These are phyloP conservation scores for Linhomoeus sp. DNA, from an alignment of 2,888 invertebrate species.

Conservation along the genomic window DNA sequence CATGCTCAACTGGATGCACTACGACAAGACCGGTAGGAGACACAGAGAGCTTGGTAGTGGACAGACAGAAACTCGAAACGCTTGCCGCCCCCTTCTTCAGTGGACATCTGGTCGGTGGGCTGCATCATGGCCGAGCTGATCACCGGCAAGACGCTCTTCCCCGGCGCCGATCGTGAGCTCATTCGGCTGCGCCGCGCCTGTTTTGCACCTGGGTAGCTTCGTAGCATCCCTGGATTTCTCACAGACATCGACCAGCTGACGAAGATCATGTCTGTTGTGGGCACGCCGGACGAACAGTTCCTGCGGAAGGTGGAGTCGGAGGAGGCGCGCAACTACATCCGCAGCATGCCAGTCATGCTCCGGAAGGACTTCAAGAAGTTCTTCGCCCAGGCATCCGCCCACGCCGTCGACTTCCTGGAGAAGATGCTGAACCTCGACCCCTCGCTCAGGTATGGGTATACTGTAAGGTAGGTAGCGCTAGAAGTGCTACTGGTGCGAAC, in stretches of 20 bases:
- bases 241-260: conserved; percentile 93
- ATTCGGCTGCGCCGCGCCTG: too few species aligned
- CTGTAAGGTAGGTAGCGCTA: not conserved
- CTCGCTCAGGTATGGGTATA: conserved; percentile 40
- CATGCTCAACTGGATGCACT: conserved; percentile 99
- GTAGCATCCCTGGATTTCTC: not conserved
- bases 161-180: conserved; percentile 75
- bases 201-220: too few species aligned
- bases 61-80: too few species aligned
- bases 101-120: conserved; percentile 97
- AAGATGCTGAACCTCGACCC: conserved; percentile 90
- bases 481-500: not conserved
- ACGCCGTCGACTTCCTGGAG: conserved; percentile 77
- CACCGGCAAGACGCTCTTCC: conserved; percentile 77
- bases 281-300: conserved; percentile 77
- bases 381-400: conserved; percentile 68
- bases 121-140: conserved; percentile 96
- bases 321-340: conserved; percentile 78
- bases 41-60: too few species aligned
- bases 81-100: too few species aligned
- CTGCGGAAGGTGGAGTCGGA: conserved; percentile 79
- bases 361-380: conserved; percentile 48
- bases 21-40: conserved; percentile 78
- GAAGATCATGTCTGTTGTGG: conserved; percentile 86
- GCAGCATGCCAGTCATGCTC: conserved; percentile 56